A percentile compares a stretch with the other conserved stretches of the same genome.
Evolutionary conservation across 1,140 invertebrate genomes (phyloP).

Genomic region (Hycleus cichorii): DNA sequence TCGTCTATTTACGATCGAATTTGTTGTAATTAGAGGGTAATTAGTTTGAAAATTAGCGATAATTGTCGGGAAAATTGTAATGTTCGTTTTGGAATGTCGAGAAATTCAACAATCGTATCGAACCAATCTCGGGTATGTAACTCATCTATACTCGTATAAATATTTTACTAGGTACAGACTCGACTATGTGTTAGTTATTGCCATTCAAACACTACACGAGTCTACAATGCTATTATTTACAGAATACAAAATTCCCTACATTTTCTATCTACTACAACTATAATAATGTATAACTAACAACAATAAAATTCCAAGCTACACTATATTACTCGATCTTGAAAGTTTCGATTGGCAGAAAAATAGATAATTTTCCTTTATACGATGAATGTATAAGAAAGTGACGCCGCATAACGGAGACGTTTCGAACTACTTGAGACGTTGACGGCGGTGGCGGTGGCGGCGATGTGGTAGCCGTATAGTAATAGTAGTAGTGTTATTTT

Average conservation of each 20-base stretch:
- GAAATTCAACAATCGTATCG: background rate
- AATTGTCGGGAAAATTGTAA: too few species aligned
- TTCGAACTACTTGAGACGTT: slow-evolving; percentile 26
- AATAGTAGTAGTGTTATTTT: slow-evolving; percentile 11
- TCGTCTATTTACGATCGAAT: too few species aligned
- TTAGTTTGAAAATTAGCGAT: too few species aligned
- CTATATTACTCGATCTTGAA: too few species aligned
- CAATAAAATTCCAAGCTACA: too few species aligned
- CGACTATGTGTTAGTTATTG: slow-evolving; percentile 13
- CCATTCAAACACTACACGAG: slow-evolving; percentile 22
- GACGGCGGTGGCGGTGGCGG: too few species aligned
- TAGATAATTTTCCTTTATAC: too few species aligned
- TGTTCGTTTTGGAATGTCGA: too few species aligned
- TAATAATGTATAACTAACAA: too few species aligned
- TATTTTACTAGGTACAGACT: slow-evolving; percentile 13
- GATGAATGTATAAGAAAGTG: slow-evolving; percentile 21
- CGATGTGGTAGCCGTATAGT: too few species aligned
- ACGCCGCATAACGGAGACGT: slow-evolving; percentile 29
- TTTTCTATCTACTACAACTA: slow-evolving; percentile 11
- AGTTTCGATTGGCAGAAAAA: too few species aligned
- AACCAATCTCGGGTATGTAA: slow-evolving; percentile 16
- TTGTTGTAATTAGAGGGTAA: too few species aligned
- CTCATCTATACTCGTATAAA: slow-evolving; percentile 18
- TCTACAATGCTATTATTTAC: slow-evolving; percentile 30
- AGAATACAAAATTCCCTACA: slow-evolving; percentile 25